Base-by-base conservation (phyloP, 92 coral and sea anemone genomes). In the Zoanthus gigantus region DNA sequence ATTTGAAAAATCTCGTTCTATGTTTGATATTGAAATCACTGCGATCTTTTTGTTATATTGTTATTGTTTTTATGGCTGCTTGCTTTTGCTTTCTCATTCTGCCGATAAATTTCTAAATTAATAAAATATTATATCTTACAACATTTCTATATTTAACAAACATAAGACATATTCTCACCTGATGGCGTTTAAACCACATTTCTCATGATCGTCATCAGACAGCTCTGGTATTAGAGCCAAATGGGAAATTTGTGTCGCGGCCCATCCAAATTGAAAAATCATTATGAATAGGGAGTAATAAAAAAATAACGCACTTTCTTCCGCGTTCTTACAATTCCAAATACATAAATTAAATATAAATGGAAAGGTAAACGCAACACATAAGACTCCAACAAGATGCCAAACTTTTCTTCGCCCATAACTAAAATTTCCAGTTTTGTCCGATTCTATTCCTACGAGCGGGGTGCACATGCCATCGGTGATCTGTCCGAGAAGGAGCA, bases 191-290 rank as follows among this genome's bases (percentile, higher is more conserved):
- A 97, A 89, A 8, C 93, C 96, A 29, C 91, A 87, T 61, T 93
- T 97, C 72, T 92, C 98, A 66, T 88, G 86, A 58, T 95, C 96
- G 17, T 88, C 83, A 74, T 86, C 92, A 3, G 95, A 93, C 10
- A 97, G 91, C 86, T 97, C 99, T 29, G 99, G 99, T 29, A 96
- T 95, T 79, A 96, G 86, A n/a, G 98, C 91, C 74, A 96, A 90
- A 89, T 96, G 98, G 66, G 98, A 97, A 46, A 97, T 97, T 73
- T 97, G 99, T 60, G 99, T 97, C 31, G 99, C 79, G 42, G 99
- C 99, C 99, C 99, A 97, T 46, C 99, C 99, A 86, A 97, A 95
- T 88, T 97, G 99, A 88, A 97, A 97, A 7, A 97, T 85, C 74
- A 95, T 93, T 78, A 97, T 89, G 79, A 97, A 97, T 2, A 98